These are phyloP conservation scores for Thamnaconus septentrionalis DNA, from an alignment of 2,113 vertebrate genomes.

Conservation along the genomic window DNA sequence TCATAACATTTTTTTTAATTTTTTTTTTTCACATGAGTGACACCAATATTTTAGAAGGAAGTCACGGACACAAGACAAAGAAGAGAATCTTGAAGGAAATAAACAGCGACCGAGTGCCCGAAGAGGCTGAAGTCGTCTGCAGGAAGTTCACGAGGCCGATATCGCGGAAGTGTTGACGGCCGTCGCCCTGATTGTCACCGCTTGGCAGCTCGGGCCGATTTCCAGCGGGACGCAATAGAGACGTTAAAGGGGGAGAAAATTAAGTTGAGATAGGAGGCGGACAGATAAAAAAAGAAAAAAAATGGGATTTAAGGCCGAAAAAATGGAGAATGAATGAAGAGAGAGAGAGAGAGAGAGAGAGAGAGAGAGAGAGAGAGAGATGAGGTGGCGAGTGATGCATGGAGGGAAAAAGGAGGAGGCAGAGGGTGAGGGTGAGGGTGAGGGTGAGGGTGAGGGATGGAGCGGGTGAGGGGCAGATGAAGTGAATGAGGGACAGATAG, in stretches of 20 bases:
- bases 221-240: background rate
- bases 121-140: no score
- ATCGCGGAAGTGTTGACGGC: background rate
- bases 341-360: slow-evolving; percentile 19
- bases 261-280: background rate
- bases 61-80: no score
- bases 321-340: slow-evolving; percentile 9
- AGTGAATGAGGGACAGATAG: slow-evolving; percentile 43
- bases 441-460: slow-evolving; percentile 23
- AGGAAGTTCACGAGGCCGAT: background rate
- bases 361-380: slow-evolving; percentile 11
- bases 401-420: slow-evolving; percentile 23
- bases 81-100: no score
- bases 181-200: background rate
- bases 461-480: slow-evolving; percentile 30
- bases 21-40: no score
- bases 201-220: background rate
- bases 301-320: slow-evolving; percentile 18
- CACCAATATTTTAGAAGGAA: no score
- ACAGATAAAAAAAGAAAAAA: slow-evolving; percentile 5
- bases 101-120: no score
- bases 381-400: slow-evolving; percentile 35
- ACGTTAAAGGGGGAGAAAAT: background rate
- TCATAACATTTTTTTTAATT: no score
- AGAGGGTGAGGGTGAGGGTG: slow-evolving; percentile 23